Percentiles rank a stretch among this genome's conserved stretches.
These are phyloP conservation scores for Cephus cinctus DNA, from an alignment of 1,140 invertebrate species.

Conservation along the genomic window DNA sequence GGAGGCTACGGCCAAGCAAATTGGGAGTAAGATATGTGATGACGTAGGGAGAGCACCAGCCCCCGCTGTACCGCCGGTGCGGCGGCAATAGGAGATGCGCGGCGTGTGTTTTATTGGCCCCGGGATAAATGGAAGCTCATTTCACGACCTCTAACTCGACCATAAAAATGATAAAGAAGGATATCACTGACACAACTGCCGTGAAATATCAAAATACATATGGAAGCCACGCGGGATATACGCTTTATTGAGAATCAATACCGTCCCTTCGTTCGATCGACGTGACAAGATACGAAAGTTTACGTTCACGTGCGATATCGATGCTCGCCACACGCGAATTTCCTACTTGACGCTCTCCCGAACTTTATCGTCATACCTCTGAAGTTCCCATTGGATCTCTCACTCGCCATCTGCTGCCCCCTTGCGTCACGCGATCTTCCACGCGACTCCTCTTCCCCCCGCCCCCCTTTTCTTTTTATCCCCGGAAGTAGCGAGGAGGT, in stretches of 20 bases:
- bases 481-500: too few relatives aligned
- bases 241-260: conserved; percentile 3
- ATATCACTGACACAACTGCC: conserved; percentile 35
- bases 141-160: conserved; percentile 39
- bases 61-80: too few relatives aligned
- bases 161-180: conserved; percentile 54
- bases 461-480: too few relatives aligned
- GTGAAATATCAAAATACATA: conserved; percentile 39
- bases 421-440: too few relatives aligned
- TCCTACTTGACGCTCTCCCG: background rate
- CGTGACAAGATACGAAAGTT: background rate
- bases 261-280: background rate
- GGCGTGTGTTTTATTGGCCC: conserved; percentile 47
- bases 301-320: background rate
- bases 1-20: too few relatives aligned
- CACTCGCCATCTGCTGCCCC: too few relatives aligned
- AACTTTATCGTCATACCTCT: too few relatives aligned
- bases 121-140: conserved; percentile 45
- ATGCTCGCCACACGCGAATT: background rate
- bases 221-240: conserved; percentile 17
- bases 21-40: background rate
- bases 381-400: too few relatives aligned
- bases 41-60: too few relatives aligned
- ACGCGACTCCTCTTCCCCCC: too few relatives aligned
- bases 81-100: conserved; percentile 29